phyloP scores from a whole-genome alignment of 1,140 invertebrate species.

The Phymorhynchus buccinoides region DNA sequence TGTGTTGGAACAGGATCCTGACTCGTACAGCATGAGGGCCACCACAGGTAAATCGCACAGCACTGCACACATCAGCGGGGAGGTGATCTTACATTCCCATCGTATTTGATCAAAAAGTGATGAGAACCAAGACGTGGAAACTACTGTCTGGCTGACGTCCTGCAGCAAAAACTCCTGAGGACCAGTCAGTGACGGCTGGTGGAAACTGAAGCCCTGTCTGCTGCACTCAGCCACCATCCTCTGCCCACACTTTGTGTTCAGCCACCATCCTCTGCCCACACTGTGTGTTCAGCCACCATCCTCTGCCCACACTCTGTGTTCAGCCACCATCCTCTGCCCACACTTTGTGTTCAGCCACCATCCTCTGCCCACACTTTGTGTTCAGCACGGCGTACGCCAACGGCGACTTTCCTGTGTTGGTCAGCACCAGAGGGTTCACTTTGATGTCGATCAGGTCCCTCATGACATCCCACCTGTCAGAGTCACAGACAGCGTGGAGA shows the following conservation, averaged over 20 bases:
- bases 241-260: no score
- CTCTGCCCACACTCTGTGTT: no score
- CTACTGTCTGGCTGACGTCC: not conserved
- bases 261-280: not conserved
- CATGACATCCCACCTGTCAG: not conserved
- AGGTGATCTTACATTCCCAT: not conserved
- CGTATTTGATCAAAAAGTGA: not conserved
- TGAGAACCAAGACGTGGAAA: not conserved
- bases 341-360: no score
- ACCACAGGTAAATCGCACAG: not conserved
- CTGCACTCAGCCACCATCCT: slow-evolving; percentile 12
- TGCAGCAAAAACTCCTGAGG: not conserved
- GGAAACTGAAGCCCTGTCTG: not conserved
- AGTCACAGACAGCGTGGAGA: slow-evolving; percentile 3
- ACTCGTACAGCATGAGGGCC: slow-evolving; percentile 1
- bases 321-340: no score
- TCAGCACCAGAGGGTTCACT: slow-evolving; percentile 5
- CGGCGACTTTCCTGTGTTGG: not conserved
- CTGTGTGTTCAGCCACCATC: no score
- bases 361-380: no score
- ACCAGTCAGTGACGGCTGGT: not conserved
- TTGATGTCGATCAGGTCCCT: not conserved
- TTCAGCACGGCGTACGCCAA: slow-evolving; percentile 3
- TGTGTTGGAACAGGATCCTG: not conserved
- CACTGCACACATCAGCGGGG: slow-evolving; percentile 7